Base-by-base conservation (phyloP, 2,797 vertebrate species). In the Borostomias antarcticus region DNA sequence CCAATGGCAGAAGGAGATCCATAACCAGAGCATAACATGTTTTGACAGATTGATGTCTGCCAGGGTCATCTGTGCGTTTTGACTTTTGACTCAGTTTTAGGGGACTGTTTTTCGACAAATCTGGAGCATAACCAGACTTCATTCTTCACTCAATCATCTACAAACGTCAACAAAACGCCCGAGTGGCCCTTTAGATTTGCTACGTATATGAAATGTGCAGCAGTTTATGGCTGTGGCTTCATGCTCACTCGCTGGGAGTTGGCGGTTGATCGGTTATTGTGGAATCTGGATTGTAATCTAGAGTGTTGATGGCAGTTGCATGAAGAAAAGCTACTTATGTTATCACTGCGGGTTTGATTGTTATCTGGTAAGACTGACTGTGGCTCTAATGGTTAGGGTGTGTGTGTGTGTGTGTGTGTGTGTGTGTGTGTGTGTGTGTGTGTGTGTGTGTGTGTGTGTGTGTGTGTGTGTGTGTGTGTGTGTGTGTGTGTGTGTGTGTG, bases 1-100 rank as follows among this genome's bases (percentile, higher is more conserved):
- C 82, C 77, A 77, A 76, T 76, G 76, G 86, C 82, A 82, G 85
- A 88, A 89, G 85, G 82, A 89, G 89, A 69, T 84, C 84, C 78
- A 77, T 74, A 68, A n/a, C 78, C 80, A 70, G 77, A 85, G 79
- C 80, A 64, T 19, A n/a, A 62, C 66, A 68, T 48, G 30, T 47
- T 77, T 48, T 77, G 85, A 89, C 79, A 77, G 87, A 90, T 88
- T 88, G 53, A 85, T 75, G 57, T 40, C 8, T 60, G 65, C 58
- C 64, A 59, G 37, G n/a, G 58, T 72, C 82, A 73, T 67, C 58
- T 80, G 70, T 72, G 51, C 66, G 43, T 69, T 75, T 43, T 3
- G 25, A 57, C 29, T 78, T 82, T 81, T 78, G 81, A 82, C 85
- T 85, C 66, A 52, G 9, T 43, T 69, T 60, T 75, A 3, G 5